These are phyloP conservation scores for Drosophila percnosoma DNA, from an alignment of 2,888 invertebrate species.

Conservation along the genomic window DNA sequence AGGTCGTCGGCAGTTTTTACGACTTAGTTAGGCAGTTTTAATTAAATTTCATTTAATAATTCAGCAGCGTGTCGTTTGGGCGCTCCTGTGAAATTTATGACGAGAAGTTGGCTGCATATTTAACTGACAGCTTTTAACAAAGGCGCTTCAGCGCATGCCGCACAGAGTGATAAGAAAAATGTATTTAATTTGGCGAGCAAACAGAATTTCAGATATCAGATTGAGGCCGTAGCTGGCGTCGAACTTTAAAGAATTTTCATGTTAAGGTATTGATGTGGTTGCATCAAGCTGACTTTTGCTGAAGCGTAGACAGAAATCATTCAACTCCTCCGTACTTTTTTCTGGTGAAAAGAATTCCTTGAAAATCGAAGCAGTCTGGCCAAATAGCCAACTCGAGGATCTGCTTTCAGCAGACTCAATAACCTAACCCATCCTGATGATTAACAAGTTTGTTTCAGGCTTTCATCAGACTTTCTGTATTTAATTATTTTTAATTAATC, in stretches of 20 bases:
- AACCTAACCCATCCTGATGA: not conserved
- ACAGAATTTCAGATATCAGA: not conserved
- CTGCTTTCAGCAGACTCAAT: not conserved
- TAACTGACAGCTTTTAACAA: constrained; percentile 35
- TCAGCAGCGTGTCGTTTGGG: constrained; percentile 43
- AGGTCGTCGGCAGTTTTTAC: constrained; percentile 32
- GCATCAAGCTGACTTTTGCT: not conserved
- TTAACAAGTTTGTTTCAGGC: not conserved
- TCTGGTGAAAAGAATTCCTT: not conserved
- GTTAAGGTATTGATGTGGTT: not conserved
- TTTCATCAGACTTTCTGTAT: not conserved
- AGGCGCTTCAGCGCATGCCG: constrained; percentile 14
- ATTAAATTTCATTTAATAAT: constrained; percentile 77
- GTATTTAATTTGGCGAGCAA: constrained; percentile 7
- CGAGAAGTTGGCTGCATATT: constrained; percentile 67
- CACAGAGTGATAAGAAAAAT: constrained; percentile 22
- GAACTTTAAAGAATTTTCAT: not conserved
- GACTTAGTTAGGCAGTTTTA: constrained; percentile 68
- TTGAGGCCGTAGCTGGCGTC: not conserved
- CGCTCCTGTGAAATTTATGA: constrained; percentile 61
- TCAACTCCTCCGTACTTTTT: not conserved
- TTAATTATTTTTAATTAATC: not conserved
- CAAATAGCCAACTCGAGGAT: not conserved
- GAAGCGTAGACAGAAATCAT: not conserved
- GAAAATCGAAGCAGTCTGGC: not conserved